Evolutionary conservation across 2,888 invertebrate species (phyloP).

Genomic region (Chrysomela aeneicollis): DNA sequence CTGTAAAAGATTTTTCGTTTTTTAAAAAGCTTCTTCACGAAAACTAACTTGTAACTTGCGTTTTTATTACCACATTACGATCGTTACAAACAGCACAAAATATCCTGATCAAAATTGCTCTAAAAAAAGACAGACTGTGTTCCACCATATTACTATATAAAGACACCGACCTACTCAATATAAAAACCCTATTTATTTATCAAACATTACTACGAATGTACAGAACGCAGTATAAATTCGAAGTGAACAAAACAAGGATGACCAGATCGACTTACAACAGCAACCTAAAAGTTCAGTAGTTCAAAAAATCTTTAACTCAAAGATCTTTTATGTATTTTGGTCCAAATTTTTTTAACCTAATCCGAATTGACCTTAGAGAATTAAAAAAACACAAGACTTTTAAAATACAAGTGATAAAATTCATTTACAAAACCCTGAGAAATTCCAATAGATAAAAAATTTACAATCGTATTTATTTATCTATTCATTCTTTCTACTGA

Average conservation of each 20-base stretch:
- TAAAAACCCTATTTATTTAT: background rate
- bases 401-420: conserved; percentile 6
- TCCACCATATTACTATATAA: conserved; percentile 1
- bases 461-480: background rate
- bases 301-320: conserved; percentile 2
- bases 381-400: conserved; percentile 1
- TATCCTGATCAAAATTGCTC: background rate
- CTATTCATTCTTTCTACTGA: conserved; percentile 6
- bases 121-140: background rate
- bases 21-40: too few relatives aligned
- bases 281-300: background rate
- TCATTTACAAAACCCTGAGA: conserved; percentile 2
- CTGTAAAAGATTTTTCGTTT: too few relatives aligned
- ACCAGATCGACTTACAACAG: background rate
- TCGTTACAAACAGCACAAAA: conserved; percentile 2
- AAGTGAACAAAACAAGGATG: background rate
- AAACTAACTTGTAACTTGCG: too few relatives aligned
- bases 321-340: conserved; percentile 3
- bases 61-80: background rate
- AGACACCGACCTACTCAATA: conserved; percentile 7
- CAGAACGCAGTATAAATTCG: background rate
- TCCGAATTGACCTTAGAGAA: conserved; percentile 2
- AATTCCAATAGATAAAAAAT: background rate
- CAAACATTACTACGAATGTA: background rate
- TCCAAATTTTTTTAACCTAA: background rate